Conservation (phyloP, 2,113 vertebrate genomes). For the Lophura nycthemera region DNA sequence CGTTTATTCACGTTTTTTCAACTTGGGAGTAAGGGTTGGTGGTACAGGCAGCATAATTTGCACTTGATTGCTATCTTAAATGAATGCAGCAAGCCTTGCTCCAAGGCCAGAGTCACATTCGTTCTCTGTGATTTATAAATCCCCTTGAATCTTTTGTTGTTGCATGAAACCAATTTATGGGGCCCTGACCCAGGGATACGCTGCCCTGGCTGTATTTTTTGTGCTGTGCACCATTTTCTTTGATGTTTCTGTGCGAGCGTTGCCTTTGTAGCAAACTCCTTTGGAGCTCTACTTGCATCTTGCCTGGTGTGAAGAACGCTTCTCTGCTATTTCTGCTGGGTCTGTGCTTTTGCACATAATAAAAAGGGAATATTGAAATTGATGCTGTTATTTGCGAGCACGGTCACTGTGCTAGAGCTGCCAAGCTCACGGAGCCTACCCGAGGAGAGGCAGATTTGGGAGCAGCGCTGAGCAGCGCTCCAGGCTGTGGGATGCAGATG, state of each 20-base stretch:
- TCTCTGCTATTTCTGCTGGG: background rate
- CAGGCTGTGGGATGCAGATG: background rate
- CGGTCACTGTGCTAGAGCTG: background rate
- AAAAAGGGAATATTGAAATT: background rate
- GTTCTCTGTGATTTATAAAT: conserved; percentile 23
- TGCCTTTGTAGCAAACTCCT: background rate
- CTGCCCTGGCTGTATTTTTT: background rate
- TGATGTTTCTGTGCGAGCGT: background rate
- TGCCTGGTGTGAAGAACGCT: background rate
- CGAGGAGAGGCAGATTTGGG: background rate
- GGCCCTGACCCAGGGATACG: background rate
- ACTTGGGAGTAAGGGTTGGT: background rate
- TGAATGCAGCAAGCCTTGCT: background rate
- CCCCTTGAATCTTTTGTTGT: conserved; percentile 23
- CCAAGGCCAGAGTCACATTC: background rate
- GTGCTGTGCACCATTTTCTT: background rate
- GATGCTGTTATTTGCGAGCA: background rate
- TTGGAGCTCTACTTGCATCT: background rate
- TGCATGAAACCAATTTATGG: conserved; percentile 25
- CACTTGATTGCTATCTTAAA: background rate
- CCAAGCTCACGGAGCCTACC: background rate
- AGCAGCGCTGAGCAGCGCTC: background rate
- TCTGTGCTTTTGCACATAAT: background rate
- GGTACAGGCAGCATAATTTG: background rate
- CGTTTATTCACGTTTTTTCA: background rate